Evolutionary conservation across 2,888 invertebrate species (phyloP), one percentile per base, ranked within the genome.

Genomic region (Phengaris alcon): DNA sequence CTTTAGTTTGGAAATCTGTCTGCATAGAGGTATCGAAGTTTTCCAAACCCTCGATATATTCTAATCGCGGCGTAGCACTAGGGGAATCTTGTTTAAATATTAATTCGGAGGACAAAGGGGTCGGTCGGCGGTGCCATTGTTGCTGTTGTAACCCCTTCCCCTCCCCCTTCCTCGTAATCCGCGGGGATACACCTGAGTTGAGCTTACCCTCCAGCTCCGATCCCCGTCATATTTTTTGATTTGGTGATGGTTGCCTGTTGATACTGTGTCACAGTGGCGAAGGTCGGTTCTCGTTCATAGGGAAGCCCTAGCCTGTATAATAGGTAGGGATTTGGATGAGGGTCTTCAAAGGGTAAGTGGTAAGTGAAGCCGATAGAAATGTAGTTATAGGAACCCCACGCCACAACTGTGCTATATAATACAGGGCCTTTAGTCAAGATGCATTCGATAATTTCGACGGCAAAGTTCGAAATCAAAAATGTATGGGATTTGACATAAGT

Each of bases 71-170:
- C 78, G 75, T 84, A 79, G 46, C 85, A 76, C 86, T 86, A 82
- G 64, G 13, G 77, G 81, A 76, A 77, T 84, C 88, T 88, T 89
- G 89, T 89, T 89, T 89, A 89, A 89, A 89, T 89, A 89, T 89
- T 89, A 89, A 89, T 89, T 83, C 82, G 80, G 81, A 84, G 84
- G 85, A 88, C 89, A 88, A 88, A 88, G 89, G 87, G 87, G 80
- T 81, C 77, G 87, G 79, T 79, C 75, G 76, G 77, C 78, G 75
- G 75, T 68, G 68, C 55, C 48, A 75, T 75, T 75, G 75, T 75
- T 75, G 75, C 75, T 69, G 69, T 75, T 75, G 69, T 72, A 72
- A 72, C 72, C 72, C 72, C 72, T 75, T 69, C 75, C n/a, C 55
- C 68, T 55, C 64, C 72, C 72, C 72, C 72, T 75, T 69, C 75